Conservation (phyloP, 2,113 vertebrate species). For the Chaetura pelagica region DNA sequence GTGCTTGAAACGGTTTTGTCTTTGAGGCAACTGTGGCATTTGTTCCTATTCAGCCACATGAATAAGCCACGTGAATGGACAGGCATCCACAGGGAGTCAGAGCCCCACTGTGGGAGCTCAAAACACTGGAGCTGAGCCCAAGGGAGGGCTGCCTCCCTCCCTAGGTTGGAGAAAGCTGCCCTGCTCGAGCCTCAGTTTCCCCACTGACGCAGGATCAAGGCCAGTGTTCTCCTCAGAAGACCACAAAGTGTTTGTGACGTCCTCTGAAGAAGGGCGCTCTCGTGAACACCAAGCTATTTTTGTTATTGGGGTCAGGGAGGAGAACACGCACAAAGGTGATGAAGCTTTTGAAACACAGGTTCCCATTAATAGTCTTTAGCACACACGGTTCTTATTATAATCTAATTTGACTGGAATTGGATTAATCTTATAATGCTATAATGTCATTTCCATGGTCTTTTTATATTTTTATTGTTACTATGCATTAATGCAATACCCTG, state of each 20-base stretch:
- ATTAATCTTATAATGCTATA: slow-evolving; percentile 74
- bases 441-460: slow-evolving; percentile 72
- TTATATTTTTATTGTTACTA: slow-evolving; percentile 68
- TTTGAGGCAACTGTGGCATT: not conserved
- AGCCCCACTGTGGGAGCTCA: rapidly evolving
- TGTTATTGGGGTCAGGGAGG: slow-evolving; percentile 58
- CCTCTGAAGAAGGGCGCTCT: not conserved
- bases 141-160: not conserved
- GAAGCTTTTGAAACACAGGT: slow-evolving; percentile 58
- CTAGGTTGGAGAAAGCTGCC: not conserved
- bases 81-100: not conserved
- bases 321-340: slow-evolving; percentile 14
- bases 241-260: not conserved
- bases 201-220: not conserved
- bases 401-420: slow-evolving; percentile 73
- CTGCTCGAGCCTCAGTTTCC: not conserved
- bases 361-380: slow-evolving; percentile 62
- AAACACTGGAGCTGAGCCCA: rapidly evolving
- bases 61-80: rapidly evolving
- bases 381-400: slow-evolving; percentile 63
- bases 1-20: not conserved
- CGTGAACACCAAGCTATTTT: slow-evolving; percentile 5
- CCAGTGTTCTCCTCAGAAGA: not conserved
- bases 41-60: rapidly evolving
- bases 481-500: slow-evolving; percentile 62